Base-by-base conservation (phyloP, 2,113 vertebrate genomes). In the Dunckerocampus dactyliophorus region DNA sequence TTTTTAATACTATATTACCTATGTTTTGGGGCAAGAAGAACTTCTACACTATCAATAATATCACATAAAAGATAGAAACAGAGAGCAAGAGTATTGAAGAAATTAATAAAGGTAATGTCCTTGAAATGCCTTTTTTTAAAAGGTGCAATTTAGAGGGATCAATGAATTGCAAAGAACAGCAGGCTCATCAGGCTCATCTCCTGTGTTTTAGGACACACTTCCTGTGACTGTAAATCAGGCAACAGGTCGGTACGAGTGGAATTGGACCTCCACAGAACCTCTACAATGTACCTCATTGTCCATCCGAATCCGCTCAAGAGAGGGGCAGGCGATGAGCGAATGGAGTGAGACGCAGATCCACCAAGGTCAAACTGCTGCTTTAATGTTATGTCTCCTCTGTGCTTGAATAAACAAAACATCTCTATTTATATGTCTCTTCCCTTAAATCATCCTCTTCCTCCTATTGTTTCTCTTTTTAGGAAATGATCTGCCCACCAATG, bases 281-380 rank as follows among this genome's bases (percentile, higher is more conserved):
- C 75, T 92, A 39, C 67, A 91, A 59, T 92, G 91, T 66, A 87
- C 88, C 31, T 90, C 90, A 0, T 82, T 87, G 75, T 88, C 88
- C 0, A 31, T 88, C 58, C 69, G 48, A 39, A 52, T 92, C 58
- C 74, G 91, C 63, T 87, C 89, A n/a, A 78, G 77, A 80, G 65
- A 77, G 21, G 76, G 68, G n/a, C 47, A 80, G 3, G 1, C 28
- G 4, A 72, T 73, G 46, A 88, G 89, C 58, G 70, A 75, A 51
- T 92, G 90, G 91, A 91, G 87, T 69, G 22, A 49, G 34, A 66
- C 66, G 37, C 16, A 69, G 55, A 82, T 67, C 47, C 71, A 76
- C 56, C 62, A 66, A 77, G 83, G 85, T 88, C 21, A 83, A 49
- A 54, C 22, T 24, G 24, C 16, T 10, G 22, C n/a, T 34, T 11